These are phyloP conservation scores for Ptycholaimellus sp. DNA, from an alignment of 2,888 invertebrate genomes.

Conservation along the genomic window DNA sequence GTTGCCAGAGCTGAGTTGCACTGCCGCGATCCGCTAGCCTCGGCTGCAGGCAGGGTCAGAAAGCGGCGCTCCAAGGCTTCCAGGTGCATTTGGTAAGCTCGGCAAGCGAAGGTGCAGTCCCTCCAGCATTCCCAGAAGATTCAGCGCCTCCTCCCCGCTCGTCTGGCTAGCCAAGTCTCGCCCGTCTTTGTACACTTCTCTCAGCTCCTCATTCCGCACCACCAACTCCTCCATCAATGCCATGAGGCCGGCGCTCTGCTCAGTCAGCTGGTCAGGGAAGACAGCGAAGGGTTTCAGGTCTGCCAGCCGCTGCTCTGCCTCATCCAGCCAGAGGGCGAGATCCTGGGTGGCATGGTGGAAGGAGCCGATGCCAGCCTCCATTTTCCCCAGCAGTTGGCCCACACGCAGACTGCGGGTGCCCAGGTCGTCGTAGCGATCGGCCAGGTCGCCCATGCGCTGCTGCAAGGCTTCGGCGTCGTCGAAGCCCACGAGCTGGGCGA, in stretches of 20 bases:
- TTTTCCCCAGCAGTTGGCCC: conserved; percentile 52
- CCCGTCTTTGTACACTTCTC: conserved; percentile 67
- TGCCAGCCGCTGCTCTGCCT: conserved; percentile 50
- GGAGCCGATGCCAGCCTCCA: conserved; percentile 37
- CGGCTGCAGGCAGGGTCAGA: no score
- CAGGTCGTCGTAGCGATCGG: conserved; percentile 56
- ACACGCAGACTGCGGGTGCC: conserved; percentile 27
- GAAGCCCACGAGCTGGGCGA: conserved; percentile 13
- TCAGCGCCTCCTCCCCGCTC: conserved; percentile 57
- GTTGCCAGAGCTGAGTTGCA: no score
- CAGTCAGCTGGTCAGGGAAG: conserved; percentile 62
- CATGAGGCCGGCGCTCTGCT: conserved; percentile 73
- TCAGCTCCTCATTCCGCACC: conserved; percentile 57
- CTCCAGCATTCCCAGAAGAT: conserved; percentile 72
- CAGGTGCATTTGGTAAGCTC: conserved; percentile 56
- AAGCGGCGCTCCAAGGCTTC: no score
- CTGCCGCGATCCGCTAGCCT: no score
- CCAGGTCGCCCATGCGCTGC: conserved; percentile 66
- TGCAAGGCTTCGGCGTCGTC: conserved; percentile 57
- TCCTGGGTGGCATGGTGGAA: conserved; percentile 49
- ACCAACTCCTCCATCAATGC: conserved; percentile 69
- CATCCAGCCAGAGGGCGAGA: conserved; percentile 77
- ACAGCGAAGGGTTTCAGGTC: conserved; percentile 35
- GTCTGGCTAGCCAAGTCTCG: conserved; percentile 77
- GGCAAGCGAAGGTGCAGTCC: conserved; percentile 63